Base-by-base conservation (phyloP, 2,797 vertebrate species). In the Galago senegalensis region DNA sequence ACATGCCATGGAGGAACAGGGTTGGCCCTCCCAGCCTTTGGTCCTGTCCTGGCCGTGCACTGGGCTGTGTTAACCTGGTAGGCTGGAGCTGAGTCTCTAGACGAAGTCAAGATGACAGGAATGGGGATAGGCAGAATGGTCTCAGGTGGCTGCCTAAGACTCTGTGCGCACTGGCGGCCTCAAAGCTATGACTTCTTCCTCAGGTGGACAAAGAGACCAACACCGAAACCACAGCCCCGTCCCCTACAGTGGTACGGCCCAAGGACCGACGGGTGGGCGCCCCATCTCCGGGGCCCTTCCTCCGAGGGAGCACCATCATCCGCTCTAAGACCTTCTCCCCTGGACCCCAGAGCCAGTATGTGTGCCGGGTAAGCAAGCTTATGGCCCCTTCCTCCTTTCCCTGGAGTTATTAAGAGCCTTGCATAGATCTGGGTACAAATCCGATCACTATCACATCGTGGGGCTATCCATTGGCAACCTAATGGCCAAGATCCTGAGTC, bases 241-340 rank as follows among this genome's bases (percentile, higher is more conserved):
- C 98, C 93, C 98, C 98, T 70, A 99, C 99, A 0, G 99, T 99
- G 93, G 99, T 99, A 37, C 99, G 99, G 72, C 99, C 99, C 5
- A 99, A 99, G 96, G 99, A 99, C 79, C 99, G 99, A n/a, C 98
- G 99, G 46, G 98, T 98, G 16, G 98, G 99, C 27, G 96, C 99
- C 67, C 99, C 98, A 14, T 99, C 99, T 14, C 99, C 99, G 46
- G 99, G 98, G 92, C 99, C 99, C 1, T 99, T 99, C 98, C 98
- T 99, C 93, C 98, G 99, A 97, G 99, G 99, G 0, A 99, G 99
- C 98, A 99, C 99, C 83, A 99, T 99, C 97, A 99, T 99, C 98
- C 99, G 99, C 95, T 99, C 99, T 37, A 99, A 99, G 98, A 99
- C 99, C 3, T 99, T 99, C 98, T 99, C 99, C 25, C 99, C 99